Conservation (phyloP, 2,888 invertebrate genomes). For the Euzetes globulus region DNA sequence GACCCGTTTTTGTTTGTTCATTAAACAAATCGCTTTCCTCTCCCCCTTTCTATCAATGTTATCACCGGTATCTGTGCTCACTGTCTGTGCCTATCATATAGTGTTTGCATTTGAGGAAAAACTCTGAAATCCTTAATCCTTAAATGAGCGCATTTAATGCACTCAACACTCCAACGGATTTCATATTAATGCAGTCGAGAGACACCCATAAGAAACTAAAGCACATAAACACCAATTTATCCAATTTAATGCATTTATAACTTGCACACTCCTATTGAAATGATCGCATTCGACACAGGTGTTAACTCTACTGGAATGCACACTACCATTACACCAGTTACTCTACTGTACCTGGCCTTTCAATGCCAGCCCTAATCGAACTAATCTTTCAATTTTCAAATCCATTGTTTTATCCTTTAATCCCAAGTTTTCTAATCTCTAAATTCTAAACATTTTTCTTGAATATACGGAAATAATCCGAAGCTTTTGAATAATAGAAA, state of each 20-base stretch:
- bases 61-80: constrained; percentile 1
- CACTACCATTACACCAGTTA: background rate
- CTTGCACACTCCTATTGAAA: background rate
- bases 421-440: background rate
- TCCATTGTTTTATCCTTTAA: background rate
- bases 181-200: constrained; percentile 19
- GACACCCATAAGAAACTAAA: background rate
- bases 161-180: constrained; percentile 27
- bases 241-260: constrained; percentile 24
- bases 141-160: constrained; percentile 30
- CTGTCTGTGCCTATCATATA: background rate
- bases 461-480: no score
- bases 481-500: no score
- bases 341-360: background rate
- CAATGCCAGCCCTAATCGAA: background rate
- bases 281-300: constrained; percentile 23
- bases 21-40: constrained; percentile 30
- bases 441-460: background rate
- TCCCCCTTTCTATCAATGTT: constrained; percentile 1
- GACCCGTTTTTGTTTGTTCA: constrained; percentile 30
- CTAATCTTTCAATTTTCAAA: constrained; percentile 3
- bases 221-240: constrained; percentile 1
- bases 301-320: background rate
- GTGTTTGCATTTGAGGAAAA: constrained; percentile 30
- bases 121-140: constrained; percentile 27